Evolutionary conservation across 64 coral and sea anemone genomes (phyloP).

Genomic region (Pachyseris speciosa): DNA sequence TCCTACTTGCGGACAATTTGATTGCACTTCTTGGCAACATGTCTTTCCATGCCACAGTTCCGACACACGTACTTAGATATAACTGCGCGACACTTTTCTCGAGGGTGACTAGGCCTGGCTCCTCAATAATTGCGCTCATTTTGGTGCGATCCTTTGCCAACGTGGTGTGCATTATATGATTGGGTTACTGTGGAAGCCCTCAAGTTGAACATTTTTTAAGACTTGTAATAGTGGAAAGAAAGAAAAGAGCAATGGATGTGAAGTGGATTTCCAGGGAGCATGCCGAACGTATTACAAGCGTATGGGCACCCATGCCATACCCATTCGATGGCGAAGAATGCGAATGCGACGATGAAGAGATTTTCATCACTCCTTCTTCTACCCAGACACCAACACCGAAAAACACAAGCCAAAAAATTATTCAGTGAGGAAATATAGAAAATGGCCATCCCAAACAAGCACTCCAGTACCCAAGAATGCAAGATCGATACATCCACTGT

Average conservation of each 20-base stretch:
- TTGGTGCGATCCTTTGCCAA: too few relatives aligned
- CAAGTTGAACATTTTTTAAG: background rate
- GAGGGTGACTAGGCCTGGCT: too few relatives aligned
- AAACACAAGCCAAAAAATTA: background rate
- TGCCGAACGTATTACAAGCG: background rate
- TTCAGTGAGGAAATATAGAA: too few relatives aligned
- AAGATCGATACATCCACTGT: too few relatives aligned
- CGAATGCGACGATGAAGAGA: background rate
- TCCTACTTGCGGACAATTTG: too few relatives aligned
- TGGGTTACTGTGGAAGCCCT: background rate
- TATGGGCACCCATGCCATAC: background rate
- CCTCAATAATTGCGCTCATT: too few relatives aligned
- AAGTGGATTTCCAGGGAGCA: background rate
- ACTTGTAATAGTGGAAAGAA: background rate
- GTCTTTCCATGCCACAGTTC: too few relatives aligned
- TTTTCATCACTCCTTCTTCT: background rate
- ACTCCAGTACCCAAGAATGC: too few relatives aligned
- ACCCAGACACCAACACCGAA: background rate
- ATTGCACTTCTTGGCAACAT: too few relatives aligned
- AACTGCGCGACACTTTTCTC: too few relatives aligned
- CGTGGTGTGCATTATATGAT: background rate
- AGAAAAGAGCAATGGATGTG: background rate
- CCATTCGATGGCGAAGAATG: background rate
- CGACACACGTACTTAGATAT: too few relatives aligned
- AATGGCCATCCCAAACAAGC: too few relatives aligned